Evolutionary conservation across 1,140 invertebrate species (phyloP), one percentile per base, ranked within the genome.

Genomic region (Drosophila busckii): DNA sequence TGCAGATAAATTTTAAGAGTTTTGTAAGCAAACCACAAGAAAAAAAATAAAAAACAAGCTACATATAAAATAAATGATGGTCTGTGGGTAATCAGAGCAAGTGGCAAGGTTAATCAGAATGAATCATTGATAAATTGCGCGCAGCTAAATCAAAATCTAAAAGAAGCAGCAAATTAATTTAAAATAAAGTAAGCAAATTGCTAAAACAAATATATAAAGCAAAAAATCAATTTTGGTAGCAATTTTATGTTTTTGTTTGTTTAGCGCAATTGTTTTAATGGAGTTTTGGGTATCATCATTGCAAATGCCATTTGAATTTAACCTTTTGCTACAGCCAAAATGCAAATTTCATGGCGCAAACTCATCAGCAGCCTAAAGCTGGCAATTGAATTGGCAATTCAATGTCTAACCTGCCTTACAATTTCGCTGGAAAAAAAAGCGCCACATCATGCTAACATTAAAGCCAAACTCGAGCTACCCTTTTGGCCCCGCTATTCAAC

Each of bases 271-370:
- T 73, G 70, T 78, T 78, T 37, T 59, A 26, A 29, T 45, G 22
- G 48, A 70, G 54, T 63, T 64, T 54, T 28, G 44, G 67, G 67
- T 68, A 32, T 63, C 67, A 70, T 70, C 67, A 75, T 76, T 75
- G 67, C 73, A 75, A 76, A 75, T 78, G 71, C 71, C 71, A 80
- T 78, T 76, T 76, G 63, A 63, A 42, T 73, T 80, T 82, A 80
- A 80, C 73, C 75, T 80, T 80, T 78, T 71, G n/a, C 40, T 41
- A 48, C 26, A 42, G 41, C 55, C 44, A 32, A 44, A 73, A 80
- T 80, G 73, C 73, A 82, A 80, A 80, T 80, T 80, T 80, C 73
- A 80, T 80, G 73, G 73, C 75, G 54, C 50, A 61, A 37, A 59
- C 68, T 71, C 73, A 78, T 71, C 69, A 58, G 54, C 52, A 12